Conservation (phyloP, 1,140 invertebrate species). For the Drosophila nigrodunni region DNA sequence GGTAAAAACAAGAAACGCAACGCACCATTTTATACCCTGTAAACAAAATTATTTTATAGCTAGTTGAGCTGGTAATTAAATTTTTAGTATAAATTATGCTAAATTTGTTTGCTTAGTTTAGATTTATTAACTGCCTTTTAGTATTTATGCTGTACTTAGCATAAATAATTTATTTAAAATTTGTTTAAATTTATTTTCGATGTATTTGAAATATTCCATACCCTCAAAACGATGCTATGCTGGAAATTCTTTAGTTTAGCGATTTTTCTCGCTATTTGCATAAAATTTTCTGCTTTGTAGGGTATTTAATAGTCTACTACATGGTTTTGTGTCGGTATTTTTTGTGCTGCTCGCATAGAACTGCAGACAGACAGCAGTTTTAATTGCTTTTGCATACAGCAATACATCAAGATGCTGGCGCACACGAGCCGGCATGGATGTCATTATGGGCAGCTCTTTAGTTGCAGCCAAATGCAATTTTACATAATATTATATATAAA, state of each 20-base stretch:
- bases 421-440: conserved; percentile 64
- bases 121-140: too few species aligned
- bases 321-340: background rate
- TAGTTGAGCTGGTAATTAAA: too few species aligned
- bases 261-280: background rate
- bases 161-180: too few species aligned
- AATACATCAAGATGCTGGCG: conserved; percentile 75
- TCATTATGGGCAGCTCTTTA: conserved; percentile 74
- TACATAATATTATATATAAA: conserved; percentile 64
- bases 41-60: background rate
- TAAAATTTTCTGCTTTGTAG: background rate
- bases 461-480: conserved; percentile 72
- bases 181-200: too few species aligned
- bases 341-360: conserved; percentile 24
- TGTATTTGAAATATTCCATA: too few species aligned
- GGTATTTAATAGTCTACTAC: conserved; percentile 8
- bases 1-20: conserved; percentile 31
- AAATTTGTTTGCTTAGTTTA: too few species aligned
- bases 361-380: conserved; percentile 80
- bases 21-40: conserved; percentile 34
- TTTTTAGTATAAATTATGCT: too few species aligned
- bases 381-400: conserved; percentile 83
- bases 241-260: too few species aligned
- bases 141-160: too few species aligned
- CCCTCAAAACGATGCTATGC: too few species aligned